Evolutionary conservation across 2,797 vertebrate species (phyloP).

Genomic region (Acrossocheilus wenchowensis): DNA sequence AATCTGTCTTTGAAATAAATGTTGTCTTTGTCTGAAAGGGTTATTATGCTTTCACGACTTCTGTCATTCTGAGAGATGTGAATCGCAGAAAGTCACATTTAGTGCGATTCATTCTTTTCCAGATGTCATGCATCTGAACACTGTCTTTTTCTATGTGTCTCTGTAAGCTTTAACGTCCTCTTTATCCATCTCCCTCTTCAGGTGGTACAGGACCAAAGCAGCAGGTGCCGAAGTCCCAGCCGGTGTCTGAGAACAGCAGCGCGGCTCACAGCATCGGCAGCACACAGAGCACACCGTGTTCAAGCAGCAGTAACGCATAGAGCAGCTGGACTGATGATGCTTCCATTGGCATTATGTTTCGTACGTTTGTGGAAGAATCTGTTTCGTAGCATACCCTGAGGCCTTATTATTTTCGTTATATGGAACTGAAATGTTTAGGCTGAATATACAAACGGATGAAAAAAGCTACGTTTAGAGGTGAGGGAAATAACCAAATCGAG

Average conservation of each 20-base stretch:
- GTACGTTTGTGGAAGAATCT: neutral
- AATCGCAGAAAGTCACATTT: neutral
- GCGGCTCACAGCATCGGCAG: constrained; percentile 94
- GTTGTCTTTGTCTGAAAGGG: neutral
- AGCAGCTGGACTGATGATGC: constrained; percentile 39
- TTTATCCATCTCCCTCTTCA: constrained; percentile 62
- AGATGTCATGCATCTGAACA: neutral
- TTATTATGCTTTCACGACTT: neutral
- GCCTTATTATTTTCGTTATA: constrained; percentile 1
- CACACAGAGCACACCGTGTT: constrained; percentile 96
- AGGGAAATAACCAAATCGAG: constrained; percentile 56
- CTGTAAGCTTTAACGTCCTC: constrained; percentile 1
- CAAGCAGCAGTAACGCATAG: constrained; percentile 94
- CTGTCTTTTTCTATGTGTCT: neutral
- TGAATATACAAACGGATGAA: constrained; percentile 11
- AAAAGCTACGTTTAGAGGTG: constrained; percentile 34
- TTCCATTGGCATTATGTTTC: neutral
- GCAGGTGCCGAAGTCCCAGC: constrained; percentile 71
- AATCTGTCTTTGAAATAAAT: neutral
- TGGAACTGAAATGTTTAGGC: constrained; percentile 59
- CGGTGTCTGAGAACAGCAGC: constrained; percentile 93
- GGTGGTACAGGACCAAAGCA: constrained; percentile 75
- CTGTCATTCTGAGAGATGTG: neutral
- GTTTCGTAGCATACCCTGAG: constrained; percentile 49
- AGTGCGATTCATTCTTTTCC: neutral